A percentile compares a stretch with the other conserved stretches of the same genome.
phyloP scores from a whole-genome alignment of 2,797 vertebrate genomes.

The Nannoperca australis region DNA sequence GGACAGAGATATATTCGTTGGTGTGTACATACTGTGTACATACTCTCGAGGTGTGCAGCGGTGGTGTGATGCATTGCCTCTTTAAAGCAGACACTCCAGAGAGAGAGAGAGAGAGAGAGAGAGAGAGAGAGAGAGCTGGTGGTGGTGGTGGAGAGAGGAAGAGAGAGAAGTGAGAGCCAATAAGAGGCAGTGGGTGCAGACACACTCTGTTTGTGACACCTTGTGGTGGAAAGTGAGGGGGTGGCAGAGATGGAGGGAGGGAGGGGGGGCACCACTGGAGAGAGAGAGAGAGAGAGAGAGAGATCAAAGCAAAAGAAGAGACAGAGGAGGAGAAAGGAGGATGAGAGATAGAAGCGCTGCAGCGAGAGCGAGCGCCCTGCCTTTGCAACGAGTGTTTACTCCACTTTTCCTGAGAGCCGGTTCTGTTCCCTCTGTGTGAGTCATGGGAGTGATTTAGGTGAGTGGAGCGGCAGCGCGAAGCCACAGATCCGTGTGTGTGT shows the following conservation, averaged over 20 bases:
- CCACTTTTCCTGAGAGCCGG: constrained; percentile 70
- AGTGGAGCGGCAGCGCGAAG: constrained; percentile 62
- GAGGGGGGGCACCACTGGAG: constrained; percentile 45
- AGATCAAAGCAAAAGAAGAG: constrained; percentile 59
- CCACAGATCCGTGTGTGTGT: constrained; percentile 40
- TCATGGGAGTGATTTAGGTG: constrained; percentile 79
- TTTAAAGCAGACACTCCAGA: constrained; percentile 67
- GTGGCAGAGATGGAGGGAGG: constrained; percentile 53
- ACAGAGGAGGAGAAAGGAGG: constrained; percentile 58
- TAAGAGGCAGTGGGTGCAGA: constrained; percentile 63
- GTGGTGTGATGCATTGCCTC: constrained; percentile 54
- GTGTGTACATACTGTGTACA: too few species aligned
- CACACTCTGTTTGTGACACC: constrained; percentile 72
- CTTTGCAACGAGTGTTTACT: constrained; percentile 70
- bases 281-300: constrained; percentile 33
- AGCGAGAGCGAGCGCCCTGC: constrained; percentile 44
- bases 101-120: constrained; percentile 28
- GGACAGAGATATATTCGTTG: background rate
- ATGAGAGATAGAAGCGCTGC: constrained; percentile 66
- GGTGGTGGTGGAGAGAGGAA: background rate
- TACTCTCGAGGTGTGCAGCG: constrained; percentile 21
- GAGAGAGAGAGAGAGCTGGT: background rate
- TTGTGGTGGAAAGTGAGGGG: constrained; percentile 71
- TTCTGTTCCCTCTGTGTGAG: constrained; percentile 70
- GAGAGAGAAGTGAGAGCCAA: constrained; percentile 55